phyloP scores from a whole-genome alignment of 2,888 invertebrate genomes.

The Yponomeuta cagnagella region DNA sequence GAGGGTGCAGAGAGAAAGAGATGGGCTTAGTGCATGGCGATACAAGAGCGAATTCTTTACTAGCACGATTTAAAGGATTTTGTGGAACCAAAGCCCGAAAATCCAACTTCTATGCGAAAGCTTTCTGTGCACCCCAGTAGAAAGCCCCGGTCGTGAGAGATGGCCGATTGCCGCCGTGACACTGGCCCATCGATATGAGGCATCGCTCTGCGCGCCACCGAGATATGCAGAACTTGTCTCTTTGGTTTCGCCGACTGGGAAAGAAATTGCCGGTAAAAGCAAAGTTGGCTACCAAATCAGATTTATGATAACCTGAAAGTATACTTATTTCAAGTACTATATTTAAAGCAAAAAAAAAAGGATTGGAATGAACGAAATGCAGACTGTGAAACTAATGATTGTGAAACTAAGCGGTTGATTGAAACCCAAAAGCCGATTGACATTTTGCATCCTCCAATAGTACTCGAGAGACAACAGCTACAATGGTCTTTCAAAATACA shows the following conservation, averaged over 20 bases:
- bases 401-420: background rate
- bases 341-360: too few relatives aligned
- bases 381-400: background rate
- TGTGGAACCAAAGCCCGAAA: too few relatives aligned
- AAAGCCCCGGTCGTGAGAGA: conserved; percentile 48
- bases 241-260: background rate
- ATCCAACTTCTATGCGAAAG: background rate
- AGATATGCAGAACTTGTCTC: conserved; percentile 18
- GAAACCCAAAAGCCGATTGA: conserved; percentile 9
- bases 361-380: too few relatives aligned
- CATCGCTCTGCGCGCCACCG: conserved; percentile 27
- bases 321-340: too few relatives aligned
- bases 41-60: too few relatives aligned
- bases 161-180: conserved; percentile 41
- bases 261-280: background rate
- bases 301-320: too few relatives aligned
- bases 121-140: background rate
- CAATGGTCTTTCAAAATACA: conserved; percentile 23
- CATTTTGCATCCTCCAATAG: conserved; percentile 4
- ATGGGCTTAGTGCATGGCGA: too few relatives aligned
- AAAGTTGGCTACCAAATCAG: too few relatives aligned
- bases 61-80: too few relatives aligned
- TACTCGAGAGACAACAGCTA: conserved; percentile 13
- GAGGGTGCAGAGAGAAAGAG: too few relatives aligned
- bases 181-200: conserved; percentile 41